These are phyloP conservation scores for Danio choprae DNA, from an alignment of 2,797 vertebrate genomes.

Conservation along the genomic window DNA sequence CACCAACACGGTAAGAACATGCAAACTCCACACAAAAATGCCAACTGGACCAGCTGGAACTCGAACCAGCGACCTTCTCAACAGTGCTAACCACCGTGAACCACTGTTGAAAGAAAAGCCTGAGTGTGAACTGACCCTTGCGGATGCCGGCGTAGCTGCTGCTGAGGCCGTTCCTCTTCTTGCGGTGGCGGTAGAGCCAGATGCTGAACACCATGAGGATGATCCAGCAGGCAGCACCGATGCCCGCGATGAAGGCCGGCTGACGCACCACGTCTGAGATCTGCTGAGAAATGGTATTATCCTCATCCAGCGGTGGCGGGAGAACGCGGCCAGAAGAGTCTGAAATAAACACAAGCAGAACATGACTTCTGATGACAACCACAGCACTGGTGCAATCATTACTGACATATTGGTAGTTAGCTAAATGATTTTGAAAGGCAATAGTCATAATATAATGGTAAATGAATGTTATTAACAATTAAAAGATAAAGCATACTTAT, in stretches of 20 bases:
- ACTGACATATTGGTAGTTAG: neutral
- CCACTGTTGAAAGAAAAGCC: too few relatives aligned
- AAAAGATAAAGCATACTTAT: too few relatives aligned
- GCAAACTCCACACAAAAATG: too few relatives aligned
- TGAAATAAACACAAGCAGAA: conserved; percentile 47
- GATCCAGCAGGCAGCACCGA: conserved; percentile 97
- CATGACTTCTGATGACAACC: neutral
- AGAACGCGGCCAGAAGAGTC: conserved; percentile 77
- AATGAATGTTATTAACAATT: too few relatives aligned
- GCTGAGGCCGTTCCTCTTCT: conserved; percentile 92
- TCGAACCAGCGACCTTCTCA: too few relatives aligned
- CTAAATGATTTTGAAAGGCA: too few relatives aligned
- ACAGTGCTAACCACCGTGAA: too few relatives aligned
- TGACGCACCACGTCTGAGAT: conserved; percentile 98
- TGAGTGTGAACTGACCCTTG: conserved; percentile 86
- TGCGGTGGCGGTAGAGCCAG: conserved; percentile 95
- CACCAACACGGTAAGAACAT: too few relatives aligned
- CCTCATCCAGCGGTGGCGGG: conserved; percentile 59
- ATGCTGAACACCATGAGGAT: conserved; percentile 99
- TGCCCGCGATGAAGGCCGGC: conserved; percentile 97
- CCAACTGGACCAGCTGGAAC: too few relatives aligned
- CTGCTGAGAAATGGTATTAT: conserved; percentile 90
- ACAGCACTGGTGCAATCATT: neutral
- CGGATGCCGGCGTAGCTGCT: conserved; percentile 96
- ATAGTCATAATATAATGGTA: too few relatives aligned